Evolutionary conservation across 2,888 invertebrate genomes (phyloP).

Genomic region (Argyresthia goedartella): DNA sequence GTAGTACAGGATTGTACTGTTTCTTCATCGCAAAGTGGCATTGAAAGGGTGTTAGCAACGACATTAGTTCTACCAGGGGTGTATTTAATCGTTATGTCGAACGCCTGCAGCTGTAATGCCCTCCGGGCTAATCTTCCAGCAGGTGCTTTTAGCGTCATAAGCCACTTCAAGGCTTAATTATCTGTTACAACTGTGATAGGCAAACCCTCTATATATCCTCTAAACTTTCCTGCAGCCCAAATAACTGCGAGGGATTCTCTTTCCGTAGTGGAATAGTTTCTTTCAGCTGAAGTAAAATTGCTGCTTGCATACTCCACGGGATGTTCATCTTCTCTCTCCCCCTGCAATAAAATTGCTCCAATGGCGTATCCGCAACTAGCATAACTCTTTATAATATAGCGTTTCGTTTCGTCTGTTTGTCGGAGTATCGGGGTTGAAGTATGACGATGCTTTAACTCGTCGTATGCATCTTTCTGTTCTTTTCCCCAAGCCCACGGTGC

Average conservation of each 20-base stretch:
- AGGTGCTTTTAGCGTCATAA: conserved; percentile 30
- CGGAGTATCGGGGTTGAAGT: no score
- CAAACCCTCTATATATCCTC: conserved; percentile 29
- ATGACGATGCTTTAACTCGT: conserved; percentile 14
- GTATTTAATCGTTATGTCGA: no score
- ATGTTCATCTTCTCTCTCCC: conserved; percentile 15
- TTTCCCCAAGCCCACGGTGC: conserved; percentile 16
- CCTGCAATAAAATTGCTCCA: conserved; percentile 19
- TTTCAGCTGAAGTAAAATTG: conserved; percentile 19
- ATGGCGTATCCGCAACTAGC: conserved; percentile 23
- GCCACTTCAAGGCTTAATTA: conserved; percentile 38
- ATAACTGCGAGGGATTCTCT: conserved; percentile 26
- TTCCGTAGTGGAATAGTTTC: conserved; percentile 30
- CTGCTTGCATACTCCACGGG: conserved; percentile 21
- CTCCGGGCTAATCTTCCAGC: conserved; percentile 41
- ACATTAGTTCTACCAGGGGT: conserved; percentile 29
- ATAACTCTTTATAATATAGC: conserved; percentile 19
- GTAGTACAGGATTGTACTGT: not conserved
- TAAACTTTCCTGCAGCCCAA: conserved; percentile 2
- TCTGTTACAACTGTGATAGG: conserved; percentile 23
- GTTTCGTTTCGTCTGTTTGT: conserved; percentile 11
- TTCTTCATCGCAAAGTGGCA: not conserved
- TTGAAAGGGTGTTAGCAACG: conserved; percentile 30
- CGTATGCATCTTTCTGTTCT: conserved; percentile 15
- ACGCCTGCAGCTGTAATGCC: conserved; percentile 30